These are phyloP conservation scores for Trissolcus brochymenae DNA, from an alignment of 2,888 invertebrate species.

Conservation along the genomic window DNA sequence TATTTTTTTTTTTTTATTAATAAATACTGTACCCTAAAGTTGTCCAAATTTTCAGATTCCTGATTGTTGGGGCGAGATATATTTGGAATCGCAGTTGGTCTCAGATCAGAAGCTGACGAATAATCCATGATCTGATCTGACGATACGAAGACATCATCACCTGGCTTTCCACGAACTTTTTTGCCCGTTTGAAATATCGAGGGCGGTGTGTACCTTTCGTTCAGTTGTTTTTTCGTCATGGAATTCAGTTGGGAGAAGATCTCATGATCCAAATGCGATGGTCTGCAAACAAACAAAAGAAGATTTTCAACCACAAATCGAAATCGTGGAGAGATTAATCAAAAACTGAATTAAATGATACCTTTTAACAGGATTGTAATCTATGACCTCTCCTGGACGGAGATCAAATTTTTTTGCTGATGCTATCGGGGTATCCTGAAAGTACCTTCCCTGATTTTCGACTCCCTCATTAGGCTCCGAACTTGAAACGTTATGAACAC, in stretches of 20 bases:
- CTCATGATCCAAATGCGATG: conserved; percentile 64
- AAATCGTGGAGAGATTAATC: not conserved
- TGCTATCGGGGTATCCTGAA: conserved; percentile 65
- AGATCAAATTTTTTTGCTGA: conserved; percentile 66
- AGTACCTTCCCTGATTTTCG: conserved; percentile 60
- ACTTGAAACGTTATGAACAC: not conserved
- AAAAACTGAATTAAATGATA: not conserved
- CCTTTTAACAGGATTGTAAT: conserved; percentile 62
- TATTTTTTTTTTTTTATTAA: too few species aligned
- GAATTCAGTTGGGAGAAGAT: conserved; percentile 63
- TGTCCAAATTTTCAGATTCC: not conserved
- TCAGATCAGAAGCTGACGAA: conserved; percentile 2
- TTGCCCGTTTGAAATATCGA: conserved; percentile 62
- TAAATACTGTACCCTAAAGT: not conserved
- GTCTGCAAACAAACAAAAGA: not conserved
- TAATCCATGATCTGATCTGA: conserved; percentile 62
- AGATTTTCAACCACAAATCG: not conserved
- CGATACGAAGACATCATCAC: not conserved
- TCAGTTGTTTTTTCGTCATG: conserved; percentile 58
- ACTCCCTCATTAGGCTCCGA: not conserved
- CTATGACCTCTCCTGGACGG: conserved; percentile 68
- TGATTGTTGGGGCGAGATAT: not conserved
- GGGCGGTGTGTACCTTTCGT: conserved; percentile 70
- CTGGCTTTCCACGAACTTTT: conserved; percentile 32
- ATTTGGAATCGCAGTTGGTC: not conserved